Base-by-base conservation (phyloP, 2,888 invertebrate species). In the Drosophila nr. medialis region DNA sequence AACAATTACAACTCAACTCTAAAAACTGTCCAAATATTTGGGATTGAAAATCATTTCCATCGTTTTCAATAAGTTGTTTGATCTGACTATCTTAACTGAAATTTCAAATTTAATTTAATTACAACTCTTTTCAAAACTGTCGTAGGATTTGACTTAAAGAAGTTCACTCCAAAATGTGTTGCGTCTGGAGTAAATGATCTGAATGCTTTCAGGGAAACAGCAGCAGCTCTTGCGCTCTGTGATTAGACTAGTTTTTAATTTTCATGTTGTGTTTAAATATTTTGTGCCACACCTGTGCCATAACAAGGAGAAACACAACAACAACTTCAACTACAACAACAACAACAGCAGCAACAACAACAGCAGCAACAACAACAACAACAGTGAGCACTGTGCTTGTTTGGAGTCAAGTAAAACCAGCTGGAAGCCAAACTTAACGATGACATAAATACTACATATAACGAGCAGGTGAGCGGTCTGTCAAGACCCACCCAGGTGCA, bases 191-290 rank as follows among this genome's bases (percentile, higher is more conserved):
- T 64, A 60, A 15, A 71, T 76, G 81, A 80, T 74, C 29, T 32
- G 50, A 29, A 29, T 38, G 61, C 18, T 40, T 63, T 56, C 59
- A 61, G 40, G 50, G 24, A 54, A 74, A 64, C 59, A 63, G 64
- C 50, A 36, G 40, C 75, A 50, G 66, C 27, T 40, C 7, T 58
- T 38, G 48, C 48, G 83, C 76, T 58, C 80, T 69, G 66, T 82
- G 90, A 84, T 84, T 84, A 89, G 90, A 89, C 90, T 82, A 82
- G 88, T 87, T 84, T 86, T 82, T 82, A 85, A 84, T 89, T 85
- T 90, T 75, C 83, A 75, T 84, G 88, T 73, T 71, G 81, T 84
- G 84, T 71, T 89, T 89, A 88, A 89, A 87, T 89, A 87, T 85
- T 85, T 77, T 62, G 76, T 55, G 90, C 90, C 84, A 89, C 84